Evolutionary conservation across 2,113 vertebrate genomes (phyloP), one percentile per base, ranked within the genome.

Genomic region (Pipra filicauda): DNA sequence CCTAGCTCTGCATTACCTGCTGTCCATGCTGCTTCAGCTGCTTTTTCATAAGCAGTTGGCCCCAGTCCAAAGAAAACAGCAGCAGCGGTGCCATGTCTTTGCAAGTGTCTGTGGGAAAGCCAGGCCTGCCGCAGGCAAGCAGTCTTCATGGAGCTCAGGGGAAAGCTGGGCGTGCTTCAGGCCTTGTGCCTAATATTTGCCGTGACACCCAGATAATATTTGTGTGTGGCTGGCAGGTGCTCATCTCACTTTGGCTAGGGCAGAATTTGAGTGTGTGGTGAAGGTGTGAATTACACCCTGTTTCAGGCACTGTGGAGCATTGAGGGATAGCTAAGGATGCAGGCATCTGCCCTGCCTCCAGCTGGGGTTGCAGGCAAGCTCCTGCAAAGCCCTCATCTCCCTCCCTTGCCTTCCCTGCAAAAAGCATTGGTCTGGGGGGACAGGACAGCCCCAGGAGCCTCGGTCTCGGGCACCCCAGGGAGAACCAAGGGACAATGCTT

Each of bases 111-210:
- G 85, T 44, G 7, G 85, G 83, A 95, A 86, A 96, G 73, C 39
- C 70, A 82, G 85, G 59, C 73, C 33, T 70, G 49, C 52, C 1
- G 0, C 0, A 0, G 86, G 73, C 23, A 2, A 91, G 48, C 57
- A 84, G 61, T 58, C 69, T 57, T 69, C 23, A 2, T 12, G 57
- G 44, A 59, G 71, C 85, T 59, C 2, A 1, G n/a, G n/a, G 57
- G 39, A 11, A 92, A 49, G 70, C 85, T 93, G 83, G 49, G 86
- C 83, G 75, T 5, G 0, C 65, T 93, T 71, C 93, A 71, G 91
- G 83, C 70, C 70, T 46, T 4, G 48, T 89, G 85, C 83, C 83
- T 52, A 81, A 91, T 65, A 81, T 95, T 95, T 96, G 57, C 91
- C 1, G 0, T 93, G 88, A 78, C 80, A 87, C 41, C 43, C 59